phyloP scores from a whole-genome alignment of 2,113 vertebrate genomes.

The Planiliza haematocheilus region DNA sequence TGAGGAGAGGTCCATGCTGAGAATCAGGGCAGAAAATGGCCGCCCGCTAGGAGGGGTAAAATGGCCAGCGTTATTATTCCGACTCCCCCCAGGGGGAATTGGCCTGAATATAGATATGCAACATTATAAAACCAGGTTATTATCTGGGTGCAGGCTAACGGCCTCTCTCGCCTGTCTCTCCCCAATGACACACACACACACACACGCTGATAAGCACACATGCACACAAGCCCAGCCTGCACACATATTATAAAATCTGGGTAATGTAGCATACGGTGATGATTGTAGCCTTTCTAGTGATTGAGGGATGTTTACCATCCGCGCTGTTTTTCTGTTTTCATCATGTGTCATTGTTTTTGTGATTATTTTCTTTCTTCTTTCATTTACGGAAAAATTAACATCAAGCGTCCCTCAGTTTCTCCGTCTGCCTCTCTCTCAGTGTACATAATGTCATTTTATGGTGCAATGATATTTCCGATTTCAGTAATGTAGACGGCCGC shows the following conservation, averaged over 20 bases:
- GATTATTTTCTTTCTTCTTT: conserved; percentile 51
- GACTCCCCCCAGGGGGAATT: conserved; percentile 79
- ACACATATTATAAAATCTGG: conserved; percentile 58
- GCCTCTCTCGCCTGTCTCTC: conserved; percentile 77
- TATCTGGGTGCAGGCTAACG: conserved; percentile 82
- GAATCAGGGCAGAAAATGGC: conserved; percentile 83
- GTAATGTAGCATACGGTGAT: conserved; percentile 57
- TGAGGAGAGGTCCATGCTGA: conserved; percentile 80
- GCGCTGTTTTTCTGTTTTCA: conserved; percentile 48
- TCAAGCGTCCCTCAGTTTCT: conserved; percentile 28
- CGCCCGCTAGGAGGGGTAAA: conserved; percentile 77
- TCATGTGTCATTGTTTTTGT: conserved; percentile 53
- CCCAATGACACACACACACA: conserved; percentile 60
- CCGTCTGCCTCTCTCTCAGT: conserved; percentile 21
- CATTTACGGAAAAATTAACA: conserved; percentile 63
- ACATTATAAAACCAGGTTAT: conserved; percentile 84
- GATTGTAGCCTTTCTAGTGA: conserved; percentile 60
- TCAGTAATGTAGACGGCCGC: conserved; percentile 50
- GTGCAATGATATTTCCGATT: conserved; percentile 65
- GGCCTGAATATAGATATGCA: conserved; percentile 86
- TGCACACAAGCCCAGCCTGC: conserved; percentile 15
- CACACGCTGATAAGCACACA: conserved; percentile 57
- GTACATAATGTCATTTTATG: conserved; percentile 64
- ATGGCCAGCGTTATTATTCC: conserved; percentile 83
- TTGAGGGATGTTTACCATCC: conserved; percentile 59